These are phyloP conservation scores for Eonycteris spelaea DNA, from an alignment of 2,113 vertebrate species.

Conservation along the genomic window DNA sequence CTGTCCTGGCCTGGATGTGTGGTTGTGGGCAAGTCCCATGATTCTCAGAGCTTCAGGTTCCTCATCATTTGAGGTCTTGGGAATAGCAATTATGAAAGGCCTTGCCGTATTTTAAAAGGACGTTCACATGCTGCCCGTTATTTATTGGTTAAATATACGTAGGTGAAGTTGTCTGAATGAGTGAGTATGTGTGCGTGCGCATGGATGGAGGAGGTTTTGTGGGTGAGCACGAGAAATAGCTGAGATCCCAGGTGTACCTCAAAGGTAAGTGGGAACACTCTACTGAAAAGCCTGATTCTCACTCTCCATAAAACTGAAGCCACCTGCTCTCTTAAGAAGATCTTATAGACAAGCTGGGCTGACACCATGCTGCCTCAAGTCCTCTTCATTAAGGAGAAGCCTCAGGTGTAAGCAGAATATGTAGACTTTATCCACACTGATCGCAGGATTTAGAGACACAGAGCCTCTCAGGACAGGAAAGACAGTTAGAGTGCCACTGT, in stretches of 20 bases:
- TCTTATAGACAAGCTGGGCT: background rate
- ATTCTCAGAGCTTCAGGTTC: background rate
- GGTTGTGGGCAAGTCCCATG: background rate
- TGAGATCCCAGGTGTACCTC: background rate
- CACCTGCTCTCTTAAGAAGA: background rate
- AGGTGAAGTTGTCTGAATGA: background rate
- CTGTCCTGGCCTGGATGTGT: rapidly evolving
- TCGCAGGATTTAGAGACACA: background rate
- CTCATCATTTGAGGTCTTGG: background rate
- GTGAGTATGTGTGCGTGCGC: background rate
- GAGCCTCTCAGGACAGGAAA: background rate
- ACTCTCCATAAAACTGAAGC: background rate
- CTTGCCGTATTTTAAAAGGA: background rate
- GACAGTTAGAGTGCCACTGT: too few relatives aligned
- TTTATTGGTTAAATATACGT: background rate
- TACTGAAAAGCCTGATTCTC: background rate
- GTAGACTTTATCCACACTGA: background rate
- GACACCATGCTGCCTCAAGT: background rate
- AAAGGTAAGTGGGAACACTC: background rate
- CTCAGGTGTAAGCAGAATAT: background rate
- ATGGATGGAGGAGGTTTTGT: background rate
- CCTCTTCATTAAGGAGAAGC: background rate
- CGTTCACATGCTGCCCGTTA: background rate
- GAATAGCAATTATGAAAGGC: background rate
- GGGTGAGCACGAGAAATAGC: background rate